These are phyloP conservation scores for Drosophila asahinai DNA, from an alignment of 1,140 invertebrate genomes.

Conservation along the genomic window DNA sequence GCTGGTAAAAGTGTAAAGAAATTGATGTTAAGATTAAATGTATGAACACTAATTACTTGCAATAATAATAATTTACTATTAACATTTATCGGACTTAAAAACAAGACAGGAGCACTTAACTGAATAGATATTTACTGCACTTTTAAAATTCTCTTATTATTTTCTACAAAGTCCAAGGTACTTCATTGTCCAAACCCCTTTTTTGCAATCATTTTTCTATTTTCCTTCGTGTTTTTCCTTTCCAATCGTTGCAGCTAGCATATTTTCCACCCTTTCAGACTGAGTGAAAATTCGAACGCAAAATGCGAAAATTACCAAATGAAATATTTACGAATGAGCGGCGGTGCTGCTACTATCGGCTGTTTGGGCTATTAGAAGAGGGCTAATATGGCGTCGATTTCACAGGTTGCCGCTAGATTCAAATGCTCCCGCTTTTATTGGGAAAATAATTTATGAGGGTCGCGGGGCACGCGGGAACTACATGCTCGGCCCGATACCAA, in stretches of 20 bases:
- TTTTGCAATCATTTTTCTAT: conserved; percentile 1
- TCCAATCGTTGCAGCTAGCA: conserved; percentile 29
- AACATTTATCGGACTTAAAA: no score
- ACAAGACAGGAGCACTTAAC: no score
- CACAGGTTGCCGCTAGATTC: conserved; percentile 36
- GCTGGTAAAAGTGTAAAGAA: no score
- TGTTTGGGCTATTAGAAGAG: conserved; percentile 49
- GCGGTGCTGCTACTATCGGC: not conserved
- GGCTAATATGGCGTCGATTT: conserved; percentile 54
- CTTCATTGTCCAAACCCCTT: not conserved
- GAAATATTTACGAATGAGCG: conserved; percentile 48
- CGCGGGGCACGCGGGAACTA: conserved; percentile 26
- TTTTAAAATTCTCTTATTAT: not conserved
- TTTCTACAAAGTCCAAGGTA: not conserved
- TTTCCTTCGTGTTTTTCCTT: not conserved
- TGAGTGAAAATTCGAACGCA: conserved; percentile 47
- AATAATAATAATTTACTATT: no score
- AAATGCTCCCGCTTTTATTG: conserved; percentile 27
- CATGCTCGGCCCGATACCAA: conserved; percentile 34
- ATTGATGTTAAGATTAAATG: no score
- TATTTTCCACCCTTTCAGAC: conserved; percentile 55
- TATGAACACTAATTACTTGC: no score
- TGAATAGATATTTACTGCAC: no score
- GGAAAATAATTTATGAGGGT: conserved; percentile 74
- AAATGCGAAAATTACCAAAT: conserved; percentile 60